Evolutionary conservation across 2,888 invertebrate genomes (phyloP).

Genomic region (Rhagonycha fulva): DNA sequence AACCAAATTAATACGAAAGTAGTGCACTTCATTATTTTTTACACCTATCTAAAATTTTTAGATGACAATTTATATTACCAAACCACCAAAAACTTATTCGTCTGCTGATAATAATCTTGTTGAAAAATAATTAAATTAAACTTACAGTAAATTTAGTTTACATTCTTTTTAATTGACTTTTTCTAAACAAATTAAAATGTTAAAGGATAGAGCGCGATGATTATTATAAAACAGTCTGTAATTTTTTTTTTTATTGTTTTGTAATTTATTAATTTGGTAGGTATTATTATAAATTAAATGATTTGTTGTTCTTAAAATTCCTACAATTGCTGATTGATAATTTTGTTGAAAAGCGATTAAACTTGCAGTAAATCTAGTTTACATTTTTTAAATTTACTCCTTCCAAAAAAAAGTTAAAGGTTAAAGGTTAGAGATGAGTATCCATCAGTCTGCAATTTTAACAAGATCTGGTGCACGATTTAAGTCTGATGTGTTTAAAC

Average conservation of each 20-base stretch:
- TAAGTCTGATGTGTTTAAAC: neutral
- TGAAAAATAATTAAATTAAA: neutral
- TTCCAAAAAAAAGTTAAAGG: neutral
- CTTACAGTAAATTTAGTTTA: neutral
- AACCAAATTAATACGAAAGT: neutral
- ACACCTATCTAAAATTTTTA: neutral
- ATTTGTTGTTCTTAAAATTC: too few species aligned
- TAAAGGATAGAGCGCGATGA: too few species aligned
- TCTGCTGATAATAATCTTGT: neutral
- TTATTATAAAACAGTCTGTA: too few species aligned
- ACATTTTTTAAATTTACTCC: neutral
- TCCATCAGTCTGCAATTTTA: neutral
- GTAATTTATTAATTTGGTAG: too few species aligned
- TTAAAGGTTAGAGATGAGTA: neutral
- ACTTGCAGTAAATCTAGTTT: neutral
- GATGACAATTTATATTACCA: too few species aligned
- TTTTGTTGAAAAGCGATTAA: neutral
- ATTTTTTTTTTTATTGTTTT: too few species aligned
- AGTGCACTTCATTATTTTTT: neutral
- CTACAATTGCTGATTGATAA: too few species aligned
- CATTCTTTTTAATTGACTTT: neutral
- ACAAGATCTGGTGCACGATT: neutral
- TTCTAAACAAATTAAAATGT: too few species aligned
- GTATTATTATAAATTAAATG: too few species aligned
- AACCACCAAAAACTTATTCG: neutral